phyloP scores from a whole-genome alignment of 2,113 vertebrate species.

The Halichoeres trimaculatus region DNA sequence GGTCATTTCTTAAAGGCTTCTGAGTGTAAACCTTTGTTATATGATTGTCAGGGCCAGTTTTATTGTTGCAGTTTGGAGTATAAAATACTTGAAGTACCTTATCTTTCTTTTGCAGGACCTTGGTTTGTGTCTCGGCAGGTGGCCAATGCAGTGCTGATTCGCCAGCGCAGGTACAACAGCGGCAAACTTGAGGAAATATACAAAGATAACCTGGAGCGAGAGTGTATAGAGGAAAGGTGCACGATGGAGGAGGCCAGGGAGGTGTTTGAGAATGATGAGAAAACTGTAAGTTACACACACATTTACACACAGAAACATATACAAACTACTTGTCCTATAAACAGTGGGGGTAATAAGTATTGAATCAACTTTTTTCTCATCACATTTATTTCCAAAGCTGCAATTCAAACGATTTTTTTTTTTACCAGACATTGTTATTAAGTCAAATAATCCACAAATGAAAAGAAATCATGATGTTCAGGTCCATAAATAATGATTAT shows the following conservation, averaged over 20 bases:
- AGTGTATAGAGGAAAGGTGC: slow-evolving; percentile 88
- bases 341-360: too few relatives aligned
- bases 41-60: not conserved
- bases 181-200: slow-evolving; percentile 84
- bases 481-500: too few relatives aligned
- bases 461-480: too few relatives aligned
- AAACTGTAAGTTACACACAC: slow-evolving; percentile 81
- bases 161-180: slow-evolving; percentile 87
- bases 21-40: too few relatives aligned
- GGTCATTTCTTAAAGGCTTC: not conserved
- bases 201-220: slow-evolving; percentile 86
- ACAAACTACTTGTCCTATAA: too few relatives aligned
- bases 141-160: slow-evolving; percentile 82
- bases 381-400: too few relatives aligned
- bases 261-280: slow-evolving; percentile 84
- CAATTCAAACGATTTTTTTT: too few relatives aligned
- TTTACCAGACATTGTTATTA: too few relatives aligned
- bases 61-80: not conserved
- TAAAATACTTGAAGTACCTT: not conserved
- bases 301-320: not conserved
- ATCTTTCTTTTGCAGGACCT: slow-evolving; percentile 46
- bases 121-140: slow-evolving; percentile 85
- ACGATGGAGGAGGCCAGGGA: slow-evolving; percentile 90
- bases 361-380: too few relatives aligned
- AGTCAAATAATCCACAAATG: too few relatives aligned